Evolutionary conservation across 2,888 invertebrate species (phyloP).

Genomic region (Mechanitis mazaeus): DNA sequence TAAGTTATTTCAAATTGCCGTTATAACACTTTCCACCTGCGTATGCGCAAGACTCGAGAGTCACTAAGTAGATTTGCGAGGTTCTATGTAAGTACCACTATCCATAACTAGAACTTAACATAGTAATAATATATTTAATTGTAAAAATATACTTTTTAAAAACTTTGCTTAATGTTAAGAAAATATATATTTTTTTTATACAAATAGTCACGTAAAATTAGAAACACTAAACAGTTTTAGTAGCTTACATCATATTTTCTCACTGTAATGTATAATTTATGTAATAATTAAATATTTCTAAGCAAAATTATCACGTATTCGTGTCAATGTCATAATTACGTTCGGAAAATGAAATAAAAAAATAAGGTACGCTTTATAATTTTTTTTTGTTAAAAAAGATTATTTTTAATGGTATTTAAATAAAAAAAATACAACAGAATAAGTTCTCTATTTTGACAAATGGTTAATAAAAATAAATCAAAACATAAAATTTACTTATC

Average conservation of each 20-base stretch:
- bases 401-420: too few relatives aligned
- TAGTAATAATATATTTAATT: too few relatives aligned
- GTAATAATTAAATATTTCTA: slow-evolving; percentile 14
- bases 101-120: background rate
- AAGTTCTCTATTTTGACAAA: too few relatives aligned
- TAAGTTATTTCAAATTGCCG: slow-evolving; percentile 37
- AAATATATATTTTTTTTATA: background rate
- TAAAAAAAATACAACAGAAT: too few relatives aligned
- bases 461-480: too few relatives aligned
- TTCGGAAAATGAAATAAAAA: background rate
- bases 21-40: slow-evolving; percentile 36
- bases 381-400: too few relatives aligned
- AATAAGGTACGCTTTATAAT: too few relatives aligned
- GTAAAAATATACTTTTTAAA: too few relatives aligned
- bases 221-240: background rate
- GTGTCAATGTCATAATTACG: slow-evolving; percentile 16
- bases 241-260: background rate
- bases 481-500: too few relatives aligned
- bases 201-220: background rate
- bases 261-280: slow-evolving; percentile 6
- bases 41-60: slow-evolving; percentile 20
- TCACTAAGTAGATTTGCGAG: slow-evolving; percentile 3
- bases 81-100: slow-evolving; percentile 4
- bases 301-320: slow-evolving; percentile 19
- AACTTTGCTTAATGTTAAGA: background rate